phyloP scores from a whole-genome alignment of 2,888 invertebrate species.

The Andrena flavipes region DNA sequence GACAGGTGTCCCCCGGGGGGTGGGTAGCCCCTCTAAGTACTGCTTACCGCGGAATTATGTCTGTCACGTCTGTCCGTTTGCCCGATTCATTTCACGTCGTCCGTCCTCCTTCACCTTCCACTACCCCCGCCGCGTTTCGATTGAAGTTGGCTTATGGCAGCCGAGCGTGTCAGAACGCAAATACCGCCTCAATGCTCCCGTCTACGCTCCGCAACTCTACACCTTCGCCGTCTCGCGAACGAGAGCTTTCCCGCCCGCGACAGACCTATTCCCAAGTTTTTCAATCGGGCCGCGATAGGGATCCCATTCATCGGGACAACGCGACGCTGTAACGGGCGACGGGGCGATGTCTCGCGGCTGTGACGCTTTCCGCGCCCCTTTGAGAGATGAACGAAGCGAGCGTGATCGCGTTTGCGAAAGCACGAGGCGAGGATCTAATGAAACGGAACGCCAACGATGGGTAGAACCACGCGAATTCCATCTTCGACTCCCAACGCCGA shows the following conservation, averaged over 20 bases:
- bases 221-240: constrained; percentile 46
- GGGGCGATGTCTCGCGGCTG: constrained; percentile 12
- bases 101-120: constrained; percentile 66
- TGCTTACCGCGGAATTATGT: constrained; percentile 81
- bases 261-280: constrained; percentile 16
- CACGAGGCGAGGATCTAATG: not conserved
- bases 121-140: constrained; percentile 54
- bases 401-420: constrained; percentile 16
- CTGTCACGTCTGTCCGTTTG: constrained; percentile 81
- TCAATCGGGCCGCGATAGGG: not conserved
- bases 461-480: not conserved
- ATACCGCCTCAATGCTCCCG: constrained; percentile 67
- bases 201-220: constrained; percentile 23
- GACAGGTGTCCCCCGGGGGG: constrained; percentile 78
- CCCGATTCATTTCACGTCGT: constrained; percentile 79
- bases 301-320: constrained; percentile 39
- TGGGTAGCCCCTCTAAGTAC: constrained; percentile 75
- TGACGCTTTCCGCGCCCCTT: constrained; percentile 9
- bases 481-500: too few relatives aligned
- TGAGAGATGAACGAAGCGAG: constrained; percentile 30
- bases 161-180: constrained; percentile 74
- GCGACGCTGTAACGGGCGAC: not conserved
- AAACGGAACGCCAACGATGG: not conserved
- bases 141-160: constrained; percentile 74
- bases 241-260: not conserved